Percentiles rank a stretch among this genome's conserved stretches.
These are phyloP conservation scores for Anhinga rufa DNA, from an alignment of 2,113 vertebrate species.

Conservation along the genomic window DNA sequence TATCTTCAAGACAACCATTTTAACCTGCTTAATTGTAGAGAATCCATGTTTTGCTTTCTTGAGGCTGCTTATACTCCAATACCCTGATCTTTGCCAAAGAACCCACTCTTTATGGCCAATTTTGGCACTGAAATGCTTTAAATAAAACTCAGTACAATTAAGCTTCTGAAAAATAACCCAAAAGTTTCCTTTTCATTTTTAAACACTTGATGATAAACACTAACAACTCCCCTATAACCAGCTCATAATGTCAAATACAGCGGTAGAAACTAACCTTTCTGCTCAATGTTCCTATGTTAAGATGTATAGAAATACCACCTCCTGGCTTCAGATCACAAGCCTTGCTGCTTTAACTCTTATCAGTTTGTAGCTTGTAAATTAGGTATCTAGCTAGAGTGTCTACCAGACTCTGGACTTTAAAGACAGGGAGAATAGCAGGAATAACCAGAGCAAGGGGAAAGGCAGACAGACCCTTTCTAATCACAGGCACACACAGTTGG, in stretches of 20 bases:
- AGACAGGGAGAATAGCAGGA: not conserved
- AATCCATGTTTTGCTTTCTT: not conserved
- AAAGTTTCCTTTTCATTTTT: not conserved
- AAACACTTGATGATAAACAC: not conserved
- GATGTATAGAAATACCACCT: not conserved
- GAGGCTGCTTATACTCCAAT: not conserved
- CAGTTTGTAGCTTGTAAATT: not conserved
- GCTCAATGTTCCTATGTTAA: not conserved
- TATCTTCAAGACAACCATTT: not conserved
- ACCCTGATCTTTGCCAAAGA: not conserved
- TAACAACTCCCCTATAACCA: not conserved
- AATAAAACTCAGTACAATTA: not conserved
- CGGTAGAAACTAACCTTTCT: not conserved
- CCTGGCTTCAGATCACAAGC: not conserved
- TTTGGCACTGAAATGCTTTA: not conserved
- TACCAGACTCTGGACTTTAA: not conserved
- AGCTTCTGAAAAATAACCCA: not conserved
- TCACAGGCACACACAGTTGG: not conserved
- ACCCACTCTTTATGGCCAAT: rapidly evolving
- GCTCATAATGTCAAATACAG: not conserved
- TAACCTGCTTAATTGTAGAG: not conserved
- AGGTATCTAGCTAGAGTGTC: not conserved
- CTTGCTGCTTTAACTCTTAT: not conserved
- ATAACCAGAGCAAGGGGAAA: not conserved
- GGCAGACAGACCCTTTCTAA: not conserved